Evolutionary conservation across 1,140 invertebrate species (phyloP), one percentile per base, ranked within the genome.

Genomic region (Drosophila simulans): DNA sequence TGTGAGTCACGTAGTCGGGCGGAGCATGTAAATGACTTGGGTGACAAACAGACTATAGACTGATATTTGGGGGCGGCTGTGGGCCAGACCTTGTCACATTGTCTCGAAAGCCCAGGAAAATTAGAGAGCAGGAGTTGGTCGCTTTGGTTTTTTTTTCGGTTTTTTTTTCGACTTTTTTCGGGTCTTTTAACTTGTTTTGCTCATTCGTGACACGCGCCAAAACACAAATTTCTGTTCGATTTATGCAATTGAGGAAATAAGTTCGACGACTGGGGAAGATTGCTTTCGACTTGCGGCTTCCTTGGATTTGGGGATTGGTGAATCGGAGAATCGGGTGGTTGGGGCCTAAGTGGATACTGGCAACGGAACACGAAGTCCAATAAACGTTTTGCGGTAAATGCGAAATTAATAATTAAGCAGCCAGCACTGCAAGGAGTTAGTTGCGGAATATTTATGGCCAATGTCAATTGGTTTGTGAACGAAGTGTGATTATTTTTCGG

Each of bases 181-280:
- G 74, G 59, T 58, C 35, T 76, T 48, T 58, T 58, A 27, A 60
- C 37, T 52, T 64, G 46, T 68, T 83, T 84, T 89, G 65, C 53
- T 68, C 57, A 89, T 89, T 89, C 84, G 84, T 88, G 77, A 89
- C 85, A 89, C 84, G 85, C 84, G 85, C 84, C 80, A 84, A 80
- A 80, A 80, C 80, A 88, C 77, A 89, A 89, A 84, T 90, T 89
- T 89, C 57, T 43, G 70, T 78, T 89, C 84, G 85, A 90, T 89
- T 90, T 90, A 84, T 90, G 84, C 84, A 89, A 89, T 89, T 89
- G 85, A 90, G 85, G 85, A 89, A 89, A 80, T 89, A 77, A 71
- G 75, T 79, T 54, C 59, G 63, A 79, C 58, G 65, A 59, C 74
- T 76, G 60, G 57, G 35, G 64, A 71, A 70, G 68, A 71, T 70